Percentiles rank a stretch among this genome's conserved stretches.
These are phyloP conservation scores for Thelaira solivaga DNA, from an alignment of 2,888 invertebrate species.

Conservation along the genomic window DNA sequence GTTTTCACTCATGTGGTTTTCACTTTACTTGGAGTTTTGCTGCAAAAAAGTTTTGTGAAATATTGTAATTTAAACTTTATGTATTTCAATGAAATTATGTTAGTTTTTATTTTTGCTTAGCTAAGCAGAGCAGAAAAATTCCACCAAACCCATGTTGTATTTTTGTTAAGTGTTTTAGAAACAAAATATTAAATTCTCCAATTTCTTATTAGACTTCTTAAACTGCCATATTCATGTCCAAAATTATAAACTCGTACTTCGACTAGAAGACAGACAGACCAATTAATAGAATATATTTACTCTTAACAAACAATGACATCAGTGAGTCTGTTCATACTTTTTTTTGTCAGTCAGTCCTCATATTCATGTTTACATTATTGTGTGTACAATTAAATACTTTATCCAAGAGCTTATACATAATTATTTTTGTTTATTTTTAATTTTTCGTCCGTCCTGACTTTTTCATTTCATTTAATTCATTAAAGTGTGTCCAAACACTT, in stretches of 20 bases:
- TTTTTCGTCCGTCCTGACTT: neutral
- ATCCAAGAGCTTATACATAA: neutral
- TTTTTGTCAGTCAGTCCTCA: neutral
- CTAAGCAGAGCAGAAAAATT: slow-evolving; percentile 65
- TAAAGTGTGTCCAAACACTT: slow-evolving; percentile 63
- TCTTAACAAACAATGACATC: slow-evolving; percentile 58
- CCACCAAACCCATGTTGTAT: slow-evolving; percentile 43
- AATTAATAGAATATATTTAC: slow-evolving; percentile 21
- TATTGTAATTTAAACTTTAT: slow-evolving; percentile 47
- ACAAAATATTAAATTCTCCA: neutral
- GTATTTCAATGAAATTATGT: slow-evolving; percentile 1
- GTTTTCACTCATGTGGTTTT: slow-evolving; percentile 24
- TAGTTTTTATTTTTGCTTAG: slow-evolving; percentile 36
- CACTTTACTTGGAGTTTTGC: slow-evolving; percentile 10
- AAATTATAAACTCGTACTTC: neutral
- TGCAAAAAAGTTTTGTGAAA: neutral
- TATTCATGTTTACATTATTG: slow-evolving; percentile 3
- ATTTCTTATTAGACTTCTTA: neutral
- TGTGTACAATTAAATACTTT: too few species aligned
- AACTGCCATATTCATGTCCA: neutral
- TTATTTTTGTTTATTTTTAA: slow-evolving; percentile 14
- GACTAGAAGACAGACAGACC: neutral
- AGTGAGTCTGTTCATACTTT: slow-evolving; percentile 38
- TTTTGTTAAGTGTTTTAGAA: slow-evolving; percentile 5
- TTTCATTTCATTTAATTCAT: slow-evolving; percentile 47